Conservation (phyloP, 35 echinoderm and acorn worm genomes). For the Strongylocentrotus purpuratus region DNA sequence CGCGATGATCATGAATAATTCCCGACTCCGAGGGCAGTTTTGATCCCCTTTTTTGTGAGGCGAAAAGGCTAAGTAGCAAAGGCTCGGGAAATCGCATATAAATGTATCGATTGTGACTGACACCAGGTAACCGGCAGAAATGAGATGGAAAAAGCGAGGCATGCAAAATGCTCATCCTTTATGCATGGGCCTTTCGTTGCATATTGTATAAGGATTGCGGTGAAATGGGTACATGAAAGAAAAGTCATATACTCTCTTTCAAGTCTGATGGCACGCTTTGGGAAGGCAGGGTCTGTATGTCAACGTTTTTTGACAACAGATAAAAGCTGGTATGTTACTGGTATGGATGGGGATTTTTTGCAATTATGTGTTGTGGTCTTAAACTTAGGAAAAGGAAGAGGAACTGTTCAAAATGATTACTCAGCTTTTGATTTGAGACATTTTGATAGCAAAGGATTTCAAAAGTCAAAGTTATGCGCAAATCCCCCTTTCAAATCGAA, state of each 20-base stretch:
- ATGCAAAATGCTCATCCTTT: background rate
- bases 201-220: slow-evolving; percentile 10
- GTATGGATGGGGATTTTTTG: background rate
- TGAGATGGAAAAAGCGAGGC: background rate
- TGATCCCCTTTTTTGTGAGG: background rate
- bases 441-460: too few relatives aligned
- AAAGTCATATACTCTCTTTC: background rate
- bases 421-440: too few relatives aligned
- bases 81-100: background rate
- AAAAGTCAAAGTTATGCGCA: too few relatives aligned
- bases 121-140: background rate
- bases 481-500: too few relatives aligned
- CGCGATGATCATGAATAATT: background rate
- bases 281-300: background rate
- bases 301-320: background rate
- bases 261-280: background rate
- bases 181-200: background rate
- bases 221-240: background rate
- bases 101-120: slow-evolving; percentile 2
- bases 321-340: background rate
- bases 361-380: background rate
- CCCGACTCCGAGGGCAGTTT: background rate
- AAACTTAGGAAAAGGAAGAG: background rate
- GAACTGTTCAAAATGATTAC: too few relatives aligned
- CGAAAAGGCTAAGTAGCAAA: background rate